Base-by-base conservation (phyloP, 1,140 invertebrate genomes). In the Drosophila pseudoananassae region DNA sequence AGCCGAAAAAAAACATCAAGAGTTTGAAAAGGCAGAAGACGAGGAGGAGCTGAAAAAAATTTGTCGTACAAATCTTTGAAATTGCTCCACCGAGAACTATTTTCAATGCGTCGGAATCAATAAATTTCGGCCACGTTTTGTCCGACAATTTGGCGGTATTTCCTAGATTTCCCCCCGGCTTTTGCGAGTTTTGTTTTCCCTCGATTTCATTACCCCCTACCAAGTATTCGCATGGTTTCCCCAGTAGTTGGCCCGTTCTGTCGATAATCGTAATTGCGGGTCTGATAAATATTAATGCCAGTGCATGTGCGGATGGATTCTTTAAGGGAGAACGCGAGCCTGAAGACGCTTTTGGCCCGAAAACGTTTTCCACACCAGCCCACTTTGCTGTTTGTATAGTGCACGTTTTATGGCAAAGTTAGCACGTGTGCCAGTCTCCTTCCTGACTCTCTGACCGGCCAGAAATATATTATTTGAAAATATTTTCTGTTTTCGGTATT, bases 51-150 rank as follows among this genome's bases (percentile, higher is more conserved):
- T 77, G 55, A 63, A 53, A 73, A 73, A 76, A 87, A 74, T 81
- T 78, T 90, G 87, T 83, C 87, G 87, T 75, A 90, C 81, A 90
- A 90, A 90, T 90, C 87, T 90, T 90, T 77, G 57, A 85, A 90
- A 84, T 90, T 81, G 87, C 85, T 72, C 87, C 85, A 61, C 59
- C 71, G 87, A 90, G 87, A 90, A 90, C 87, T 90, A 90, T 90
- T 90, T 81, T 84, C 87, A 90, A 85, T 90, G 87, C 87, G 87
- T 82, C 81, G 81, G 89, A 85, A 90, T 74, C 81, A 76, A 90
- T 90, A 90, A 90, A 90, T 90, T 90, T 77, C 49, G 17, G 57
- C 70, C 72, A 43, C 73, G 78, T 68, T 87, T 77, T 85, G 76
- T 87, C 76, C 71, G 77, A 64, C 76, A 73, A 84, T 81, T 81